These are phyloP conservation scores for Agrochola lychnidis DNA, from an alignment of 2,888 invertebrate species.

Conservation along the genomic window DNA sequence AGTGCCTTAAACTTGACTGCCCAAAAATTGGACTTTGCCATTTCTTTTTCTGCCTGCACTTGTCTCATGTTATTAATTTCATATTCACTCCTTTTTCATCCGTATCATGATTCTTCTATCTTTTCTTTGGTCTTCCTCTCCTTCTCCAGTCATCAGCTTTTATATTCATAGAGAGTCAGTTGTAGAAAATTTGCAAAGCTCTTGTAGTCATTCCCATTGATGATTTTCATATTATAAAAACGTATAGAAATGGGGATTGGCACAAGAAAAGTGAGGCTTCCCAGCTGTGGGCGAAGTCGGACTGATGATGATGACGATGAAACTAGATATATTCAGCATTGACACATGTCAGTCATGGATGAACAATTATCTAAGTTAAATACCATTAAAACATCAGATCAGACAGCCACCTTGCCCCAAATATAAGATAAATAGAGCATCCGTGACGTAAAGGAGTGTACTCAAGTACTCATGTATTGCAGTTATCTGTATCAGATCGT, in stretches of 20 bases:
- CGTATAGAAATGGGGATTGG: neutral
- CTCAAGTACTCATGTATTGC: constrained; percentile 36
- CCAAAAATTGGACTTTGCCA: neutral
- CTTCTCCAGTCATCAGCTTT: neutral
- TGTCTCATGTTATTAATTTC: too few species aligned
- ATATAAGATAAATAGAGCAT: constrained; percentile 62
- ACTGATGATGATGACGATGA: neutral
- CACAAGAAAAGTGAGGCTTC: neutral
- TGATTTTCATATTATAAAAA: neutral
- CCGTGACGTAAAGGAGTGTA: constrained; percentile 48
- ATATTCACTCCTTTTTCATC: neutral
- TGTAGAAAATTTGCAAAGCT: neutral
- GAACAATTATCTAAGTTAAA: constrained; percentile 36
- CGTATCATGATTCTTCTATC: neutral
- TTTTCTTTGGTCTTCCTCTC: neutral
- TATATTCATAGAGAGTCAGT: neutral
- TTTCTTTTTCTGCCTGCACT: neutral
- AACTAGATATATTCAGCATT: neutral
- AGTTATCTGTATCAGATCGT: constrained; percentile 50
- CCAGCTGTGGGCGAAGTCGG: neutral
- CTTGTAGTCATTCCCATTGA: neutral
- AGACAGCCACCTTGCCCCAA: constrained; percentile 57
- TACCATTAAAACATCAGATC: constrained; percentile 37
- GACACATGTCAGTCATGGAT: constrained; percentile 20
- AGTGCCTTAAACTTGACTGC: neutral